Evolutionary conservation across 2,113 vertebrate genomes (phyloP), one percentile per base, ranked within the genome.

Genomic region (Callipepla californica): DNA sequence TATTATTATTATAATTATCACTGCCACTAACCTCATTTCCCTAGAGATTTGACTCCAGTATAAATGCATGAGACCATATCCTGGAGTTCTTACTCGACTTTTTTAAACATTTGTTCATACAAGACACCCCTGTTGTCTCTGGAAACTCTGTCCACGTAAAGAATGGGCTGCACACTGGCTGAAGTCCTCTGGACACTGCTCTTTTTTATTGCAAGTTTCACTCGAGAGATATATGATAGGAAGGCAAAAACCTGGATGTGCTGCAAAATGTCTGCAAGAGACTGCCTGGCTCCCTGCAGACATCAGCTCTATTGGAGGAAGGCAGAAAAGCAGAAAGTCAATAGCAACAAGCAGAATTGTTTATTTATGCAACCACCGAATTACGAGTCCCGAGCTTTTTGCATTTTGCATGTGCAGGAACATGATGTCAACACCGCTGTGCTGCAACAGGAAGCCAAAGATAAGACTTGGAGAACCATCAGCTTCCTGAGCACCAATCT

Each of bases 361-460:
- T 91, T 83, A 74, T 83, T 84, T 91, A 36, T 93, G 82, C 83
- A 85, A 91, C 76, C 74, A 85, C 19, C 22, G 67, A 89, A 20
- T 16, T 70, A 82, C 2, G 2, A 85, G 40, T 42, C 42, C 50
- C 4, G 32, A 80, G 79, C 3, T 73, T 83, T 82, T 85, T 68
- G 73, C 81, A 45, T 20, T 28, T 20, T 75, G 87, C 95, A 93
- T 72, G 80, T 95, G 95, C 87, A 86, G 58, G 94, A 92, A 95
- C 79, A 82, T 48, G 87, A 96, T 86, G 94, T 94, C 93, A 94
- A 78, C 85, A 95, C 22, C 57, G 48, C 83, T 1, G 6, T 80
- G 61, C 91, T 51, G 65, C 69, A 95, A 96, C 68, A 95, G 96
- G 96, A 96, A 96, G 61, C 87, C 87, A 36, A 48, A 92, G 91